Conservation (phyloP, 2,888 invertebrate genomes). For the Apoderus coryli region DNA sequence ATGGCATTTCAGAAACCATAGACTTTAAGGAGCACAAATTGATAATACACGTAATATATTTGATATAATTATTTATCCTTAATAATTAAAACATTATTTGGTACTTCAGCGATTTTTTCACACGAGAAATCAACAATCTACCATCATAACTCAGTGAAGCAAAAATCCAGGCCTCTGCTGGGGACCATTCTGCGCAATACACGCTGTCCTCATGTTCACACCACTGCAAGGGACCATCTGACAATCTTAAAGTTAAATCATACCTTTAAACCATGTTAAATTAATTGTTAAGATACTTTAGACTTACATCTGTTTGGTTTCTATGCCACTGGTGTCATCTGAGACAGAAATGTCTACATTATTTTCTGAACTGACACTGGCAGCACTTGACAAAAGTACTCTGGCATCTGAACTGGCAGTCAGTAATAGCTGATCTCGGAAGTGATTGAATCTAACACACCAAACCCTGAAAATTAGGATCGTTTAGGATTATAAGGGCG, state of each 20-base stretch:
- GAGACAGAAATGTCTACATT: constrained; percentile 37
- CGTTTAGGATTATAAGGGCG: not conserved
- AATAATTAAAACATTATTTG: constrained; percentile 63
- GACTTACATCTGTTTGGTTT: constrained; percentile 37
- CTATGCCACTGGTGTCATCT: constrained; percentile 34
- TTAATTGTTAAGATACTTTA: not conserved
- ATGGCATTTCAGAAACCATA: too few relatives aligned
- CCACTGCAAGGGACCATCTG: constrained; percentile 80
- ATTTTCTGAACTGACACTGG: constrained; percentile 75
- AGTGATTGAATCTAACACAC: constrained; percentile 89
- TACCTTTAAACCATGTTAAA: constrained; percentile 14
- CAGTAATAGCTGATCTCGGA: constrained; percentile 89
- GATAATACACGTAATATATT: too few relatives aligned
- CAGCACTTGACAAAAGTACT: constrained; percentile 75
- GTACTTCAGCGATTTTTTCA: constrained; percentile 89
- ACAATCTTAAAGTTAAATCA: constrained; percentile 35
- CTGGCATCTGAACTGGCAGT: constrained; percentile 91
- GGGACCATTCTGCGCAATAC: constrained; percentile 94
- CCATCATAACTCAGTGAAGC: constrained; percentile 98
- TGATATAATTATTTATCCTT: too few relatives aligned
- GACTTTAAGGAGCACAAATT: too few relatives aligned
- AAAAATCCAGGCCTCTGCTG: constrained; percentile 96
- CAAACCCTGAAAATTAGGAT: constrained; percentile 54
- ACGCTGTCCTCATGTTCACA: constrained; percentile 98
- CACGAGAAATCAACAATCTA: constrained; percentile 78